phyloP scores from a whole-genome alignment of 1,140 invertebrate species.

The Caenorhabditis inopinata region DNA sequence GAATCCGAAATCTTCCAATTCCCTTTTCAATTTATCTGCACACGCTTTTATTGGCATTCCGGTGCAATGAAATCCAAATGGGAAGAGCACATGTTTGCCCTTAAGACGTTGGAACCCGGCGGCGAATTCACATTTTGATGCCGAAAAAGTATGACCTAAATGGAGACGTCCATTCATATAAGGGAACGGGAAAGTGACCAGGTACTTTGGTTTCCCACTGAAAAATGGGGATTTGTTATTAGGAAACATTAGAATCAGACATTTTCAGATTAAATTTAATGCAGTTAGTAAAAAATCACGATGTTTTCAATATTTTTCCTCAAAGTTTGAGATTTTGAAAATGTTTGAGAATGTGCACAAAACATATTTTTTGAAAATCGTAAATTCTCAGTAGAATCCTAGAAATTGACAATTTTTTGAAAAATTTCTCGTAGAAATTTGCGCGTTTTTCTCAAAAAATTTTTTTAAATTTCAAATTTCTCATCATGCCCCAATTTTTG shows the following conservation, averaged over 20 bases:
- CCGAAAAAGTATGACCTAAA: slow-evolving; percentile 92
- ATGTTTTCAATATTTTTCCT: too few relatives aligned
- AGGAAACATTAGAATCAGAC: neutral
- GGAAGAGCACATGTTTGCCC: slow-evolving; percentile 89
- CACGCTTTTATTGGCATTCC: slow-evolving; percentile 81
- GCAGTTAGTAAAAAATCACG: too few relatives aligned
- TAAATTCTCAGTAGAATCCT: too few relatives aligned
- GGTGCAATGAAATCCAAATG: slow-evolving; percentile 97
- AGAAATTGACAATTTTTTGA: too few relatives aligned
- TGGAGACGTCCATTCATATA: slow-evolving; percentile 99
- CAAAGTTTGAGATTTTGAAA: too few relatives aligned
- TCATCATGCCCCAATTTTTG: neutral
- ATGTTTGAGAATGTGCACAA: too few relatives aligned
- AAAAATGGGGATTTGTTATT: too few relatives aligned
- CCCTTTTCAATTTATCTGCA: slow-evolving; percentile 92
- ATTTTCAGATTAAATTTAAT: too few relatives aligned
- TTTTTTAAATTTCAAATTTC: slow-evolving; percentile 23
- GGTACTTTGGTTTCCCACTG: slow-evolving; percentile 74
- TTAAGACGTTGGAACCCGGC: slow-evolving; percentile 83
- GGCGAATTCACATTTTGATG: slow-evolving; percentile 97
- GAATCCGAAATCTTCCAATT: slow-evolving; percentile 86
- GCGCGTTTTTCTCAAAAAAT: slow-evolving; percentile 29
- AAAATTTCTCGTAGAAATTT: too few relatives aligned
- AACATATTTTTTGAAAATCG: too few relatives aligned
- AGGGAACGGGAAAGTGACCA: slow-evolving; percentile 93